Conservation (phyloP, 2,797 vertebrate species). For the Tragopan temminckii region DNA sequence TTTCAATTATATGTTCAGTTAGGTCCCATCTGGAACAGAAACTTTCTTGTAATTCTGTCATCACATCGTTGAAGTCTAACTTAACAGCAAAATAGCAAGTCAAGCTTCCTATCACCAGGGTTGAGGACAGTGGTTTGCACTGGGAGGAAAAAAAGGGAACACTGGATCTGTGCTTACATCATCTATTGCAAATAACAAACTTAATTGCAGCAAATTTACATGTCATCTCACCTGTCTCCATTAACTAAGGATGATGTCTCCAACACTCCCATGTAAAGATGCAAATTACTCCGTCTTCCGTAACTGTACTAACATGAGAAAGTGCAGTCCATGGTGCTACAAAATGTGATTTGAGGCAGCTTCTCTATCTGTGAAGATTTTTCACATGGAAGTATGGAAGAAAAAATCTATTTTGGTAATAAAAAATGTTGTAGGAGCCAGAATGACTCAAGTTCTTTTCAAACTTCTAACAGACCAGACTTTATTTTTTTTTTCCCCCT, state of each 20-base stretch:
- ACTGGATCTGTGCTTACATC: not conserved
- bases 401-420: not conserved
- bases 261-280: not conserved
- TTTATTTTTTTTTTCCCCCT: not conserved
- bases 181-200: not conserved
- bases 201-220: not conserved
- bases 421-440: not conserved
- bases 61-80: not conserved
- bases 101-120: not conserved
- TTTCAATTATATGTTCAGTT: constrained; percentile 28
- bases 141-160: not conserved
- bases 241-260: not conserved
- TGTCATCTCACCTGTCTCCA: not conserved
- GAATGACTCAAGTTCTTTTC: not conserved
- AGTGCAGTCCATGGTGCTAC: not conserved
- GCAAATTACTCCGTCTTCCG: not conserved
- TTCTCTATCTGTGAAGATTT: not conserved
- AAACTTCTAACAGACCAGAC: not conserved
- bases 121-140: not conserved
- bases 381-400: not conserved
- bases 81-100: not conserved
- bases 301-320: not conserved
- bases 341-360: not conserved
- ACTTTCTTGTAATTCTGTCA: not conserved
- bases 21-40: constrained; percentile 18